Evolutionary conservation across 2,113 vertebrate genomes (phyloP).

Genomic region (Arothron firmamentum): DNA sequence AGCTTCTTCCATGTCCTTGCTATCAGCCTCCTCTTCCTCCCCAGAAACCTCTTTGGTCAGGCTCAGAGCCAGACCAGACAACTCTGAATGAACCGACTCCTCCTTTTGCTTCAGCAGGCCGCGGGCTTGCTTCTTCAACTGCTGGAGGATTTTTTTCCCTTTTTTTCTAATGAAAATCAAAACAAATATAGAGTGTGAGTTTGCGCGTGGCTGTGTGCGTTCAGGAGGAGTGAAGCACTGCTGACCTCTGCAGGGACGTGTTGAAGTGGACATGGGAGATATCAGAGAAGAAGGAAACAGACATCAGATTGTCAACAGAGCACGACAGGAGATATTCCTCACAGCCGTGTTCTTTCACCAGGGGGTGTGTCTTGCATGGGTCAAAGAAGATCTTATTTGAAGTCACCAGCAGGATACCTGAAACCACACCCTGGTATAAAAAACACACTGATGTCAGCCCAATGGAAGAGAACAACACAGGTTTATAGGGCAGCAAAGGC

Average conservation of each 20-base stretch:
- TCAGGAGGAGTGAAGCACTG: background rate
- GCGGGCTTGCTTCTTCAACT: slow-evolving; percentile 37
- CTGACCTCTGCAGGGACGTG: slow-evolving; percentile 70
- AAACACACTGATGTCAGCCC: background rate
- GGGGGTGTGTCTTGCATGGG: slow-evolving; percentile 75
- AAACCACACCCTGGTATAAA: slow-evolving; percentile 73
- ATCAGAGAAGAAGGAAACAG: slow-evolving; percentile 74
- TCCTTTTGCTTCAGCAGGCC: slow-evolving; percentile 13
- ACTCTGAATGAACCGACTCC: slow-evolving; percentile 17
- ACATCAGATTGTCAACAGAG: slow-evolving; percentile 68
- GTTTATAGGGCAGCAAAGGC: no score
- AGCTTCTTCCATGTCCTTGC: slow-evolving; percentile 50
- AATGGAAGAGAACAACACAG: background rate
- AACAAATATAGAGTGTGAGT: background rate
- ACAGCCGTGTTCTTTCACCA: slow-evolving; percentile 77
- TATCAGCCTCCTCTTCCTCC: slow-evolving; percentile 41
- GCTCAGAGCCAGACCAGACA: slow-evolving; percentile 26
- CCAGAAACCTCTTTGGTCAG: slow-evolving; percentile 25
- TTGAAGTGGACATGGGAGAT: slow-evolving; percentile 75
- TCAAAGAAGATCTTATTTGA: slow-evolving; percentile 80
- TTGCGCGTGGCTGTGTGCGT: background rate
- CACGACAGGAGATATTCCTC: slow-evolving; percentile 79
- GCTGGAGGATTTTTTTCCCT: slow-evolving; percentile 58
- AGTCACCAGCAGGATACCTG: slow-evolving; percentile 76
- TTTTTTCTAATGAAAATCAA: slow-evolving; percentile 56